Evolutionary conservation across 2,113 vertebrate genomes (phyloP).

Genomic region (Hemibates koningsi): DNA sequence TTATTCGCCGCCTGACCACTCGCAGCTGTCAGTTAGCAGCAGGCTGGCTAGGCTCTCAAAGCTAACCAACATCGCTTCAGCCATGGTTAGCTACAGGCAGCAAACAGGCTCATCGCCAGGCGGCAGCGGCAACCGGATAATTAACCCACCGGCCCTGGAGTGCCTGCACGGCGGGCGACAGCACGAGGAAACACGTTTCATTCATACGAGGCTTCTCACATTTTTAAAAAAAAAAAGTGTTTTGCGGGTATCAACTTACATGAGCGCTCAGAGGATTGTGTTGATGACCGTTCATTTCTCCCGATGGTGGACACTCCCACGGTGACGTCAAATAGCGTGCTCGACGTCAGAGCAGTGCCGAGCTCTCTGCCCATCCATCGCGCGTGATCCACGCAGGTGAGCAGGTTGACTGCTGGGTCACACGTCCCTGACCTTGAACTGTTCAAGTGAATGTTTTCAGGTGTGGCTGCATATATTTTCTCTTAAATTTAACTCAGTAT

Average conservation of each 20-base stretch:
- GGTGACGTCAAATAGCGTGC: constrained; percentile 72
- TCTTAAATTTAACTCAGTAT: neutral
- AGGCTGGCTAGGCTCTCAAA: constrained; percentile 8
- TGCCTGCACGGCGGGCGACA: neutral
- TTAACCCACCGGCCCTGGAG: neutral
- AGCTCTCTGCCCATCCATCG: neutral
- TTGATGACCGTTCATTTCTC: constrained; percentile 76
- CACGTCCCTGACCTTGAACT: neutral
- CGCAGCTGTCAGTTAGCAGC: constrained; percentile 53
- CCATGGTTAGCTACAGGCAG: constrained; percentile 34
- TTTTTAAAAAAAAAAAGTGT: neutral
- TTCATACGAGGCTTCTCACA: neutral
- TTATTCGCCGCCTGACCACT: constrained; percentile 14
- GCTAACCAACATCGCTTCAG: constrained; percentile 13
- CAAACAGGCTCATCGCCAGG: constrained; percentile 19
- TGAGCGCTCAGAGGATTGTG: constrained; percentile 69
- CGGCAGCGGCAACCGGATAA: neutral
- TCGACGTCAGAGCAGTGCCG: constrained; percentile 36
- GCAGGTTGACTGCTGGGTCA: neutral
- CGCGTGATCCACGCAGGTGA: neutral
- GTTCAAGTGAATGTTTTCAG: neutral
- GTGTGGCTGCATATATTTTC: neutral
- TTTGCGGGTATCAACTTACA: constrained; percentile 64
- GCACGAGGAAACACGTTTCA: neutral
- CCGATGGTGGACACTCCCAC: constrained; percentile 68